Conservation (phyloP, 2,797 vertebrate species). For the Amazonetta brasiliensis region DNA sequence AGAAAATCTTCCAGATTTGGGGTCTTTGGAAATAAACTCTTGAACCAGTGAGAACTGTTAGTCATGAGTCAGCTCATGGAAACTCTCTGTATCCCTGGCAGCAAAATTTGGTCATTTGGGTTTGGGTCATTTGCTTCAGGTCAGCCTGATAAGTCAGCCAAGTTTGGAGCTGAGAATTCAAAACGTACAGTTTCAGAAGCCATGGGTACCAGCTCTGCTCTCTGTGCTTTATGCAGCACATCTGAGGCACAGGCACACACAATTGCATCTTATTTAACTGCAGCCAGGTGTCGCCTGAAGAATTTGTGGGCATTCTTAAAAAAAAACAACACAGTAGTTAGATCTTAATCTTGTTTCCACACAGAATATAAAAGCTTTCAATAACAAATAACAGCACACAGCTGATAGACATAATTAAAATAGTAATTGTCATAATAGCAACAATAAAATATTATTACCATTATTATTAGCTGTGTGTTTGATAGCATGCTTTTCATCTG, state of each 20-base stretch:
- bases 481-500: not conserved
- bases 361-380: not conserved
- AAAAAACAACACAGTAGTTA: not conserved
- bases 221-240: not conserved
- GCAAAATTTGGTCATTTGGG: not conserved
- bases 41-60: not conserved
- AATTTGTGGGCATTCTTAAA: not conserved
- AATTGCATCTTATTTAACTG: not conserved
- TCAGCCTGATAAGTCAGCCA: not conserved
- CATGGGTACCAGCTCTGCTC: not conserved
- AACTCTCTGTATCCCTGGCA: not conserved
- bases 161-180: not conserved
- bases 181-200: not conserved
- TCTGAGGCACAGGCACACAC: not conserved
- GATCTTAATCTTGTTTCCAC: not conserved
- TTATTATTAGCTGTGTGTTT: not conserved
- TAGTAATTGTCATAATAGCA: conserved; percentile 29
- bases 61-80: rapidly evolving
- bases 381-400: not conserved
- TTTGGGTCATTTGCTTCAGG: not conserved
- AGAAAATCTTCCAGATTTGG: not conserved
- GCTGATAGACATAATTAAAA: conserved; percentile 29
- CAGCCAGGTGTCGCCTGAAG: not conserved
- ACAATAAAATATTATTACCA: conserved; percentile 12
- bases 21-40: not conserved